Evolutionary conservation across 2,113 vertebrate species (phyloP).

Genomic region (Cyanocitta stelleri): DNA sequence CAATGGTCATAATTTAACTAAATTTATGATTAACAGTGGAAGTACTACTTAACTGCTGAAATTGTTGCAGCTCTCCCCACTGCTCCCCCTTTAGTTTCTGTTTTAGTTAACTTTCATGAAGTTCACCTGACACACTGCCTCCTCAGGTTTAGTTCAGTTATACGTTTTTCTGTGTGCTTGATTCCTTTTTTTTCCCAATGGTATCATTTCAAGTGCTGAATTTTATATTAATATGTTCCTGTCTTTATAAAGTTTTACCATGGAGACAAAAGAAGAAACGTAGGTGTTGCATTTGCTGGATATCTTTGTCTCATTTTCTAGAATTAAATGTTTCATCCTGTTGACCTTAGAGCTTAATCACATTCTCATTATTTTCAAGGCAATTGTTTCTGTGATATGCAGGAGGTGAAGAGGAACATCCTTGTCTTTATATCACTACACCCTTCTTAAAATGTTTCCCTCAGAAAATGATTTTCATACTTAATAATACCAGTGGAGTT

Average conservation of each 20-base stretch:
- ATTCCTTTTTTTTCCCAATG: not conserved
- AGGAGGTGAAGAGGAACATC: not conserved
- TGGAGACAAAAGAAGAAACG: not conserved
- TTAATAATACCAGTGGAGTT: not conserved
- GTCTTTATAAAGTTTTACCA: not conserved
- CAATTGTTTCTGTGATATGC: not conserved
- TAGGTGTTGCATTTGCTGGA: not conserved
- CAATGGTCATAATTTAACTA: not conserved
- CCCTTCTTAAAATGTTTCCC: not conserved
- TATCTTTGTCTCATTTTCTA: not conserved
- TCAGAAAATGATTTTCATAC: not conserved
- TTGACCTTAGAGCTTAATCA: not conserved
- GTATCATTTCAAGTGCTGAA: not conserved
- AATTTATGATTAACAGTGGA: not conserved
- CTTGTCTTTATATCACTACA: not conserved
- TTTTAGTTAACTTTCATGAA: not conserved
- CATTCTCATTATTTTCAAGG: not conserved
- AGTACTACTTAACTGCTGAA: not conserved
- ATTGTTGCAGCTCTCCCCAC: not conserved
- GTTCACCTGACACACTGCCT: not conserved
- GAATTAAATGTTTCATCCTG: not conserved
- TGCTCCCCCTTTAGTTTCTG: not conserved
- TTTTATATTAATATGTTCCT: not conserved
- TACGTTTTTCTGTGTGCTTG: not conserved
- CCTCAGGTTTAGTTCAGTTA: not conserved